These are phyloP conservation scores for Tinea semifulvella DNA, from an alignment of 2,888 invertebrate species.

Conservation along the genomic window DNA sequence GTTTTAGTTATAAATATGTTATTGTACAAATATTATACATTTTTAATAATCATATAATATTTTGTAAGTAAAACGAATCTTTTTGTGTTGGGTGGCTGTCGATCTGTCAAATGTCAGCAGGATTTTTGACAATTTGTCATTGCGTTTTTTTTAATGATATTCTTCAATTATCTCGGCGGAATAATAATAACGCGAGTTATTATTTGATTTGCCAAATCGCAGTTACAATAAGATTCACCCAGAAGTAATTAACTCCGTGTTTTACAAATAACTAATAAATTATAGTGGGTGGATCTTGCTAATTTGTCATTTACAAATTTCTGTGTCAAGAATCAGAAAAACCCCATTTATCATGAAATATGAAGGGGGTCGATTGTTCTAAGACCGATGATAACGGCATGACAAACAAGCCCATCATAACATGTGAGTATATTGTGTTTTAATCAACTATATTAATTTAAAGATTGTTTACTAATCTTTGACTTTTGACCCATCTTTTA, in stretches of 20 bases:
- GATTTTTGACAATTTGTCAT: slow-evolving; percentile 7
- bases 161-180: background rate
- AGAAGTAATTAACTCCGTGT: background rate
- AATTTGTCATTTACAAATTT: slow-evolving; percentile 30
- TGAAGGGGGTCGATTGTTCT: slow-evolving; percentile 68
- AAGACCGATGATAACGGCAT: slow-evolving; percentile 62
- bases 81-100: slow-evolving; percentile 7
- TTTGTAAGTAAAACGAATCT: slow-evolving; percentile 4
- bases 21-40: background rate
- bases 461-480: background rate
- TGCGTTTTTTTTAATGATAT: background rate
- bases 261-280: slow-evolving; percentile 19
- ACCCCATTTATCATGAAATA: slow-evolving; percentile 61
- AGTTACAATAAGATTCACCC: background rate
- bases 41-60: background rate
- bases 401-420: slow-evolving; percentile 77
- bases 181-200: background rate
- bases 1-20: background rate
- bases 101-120: slow-evolving; percentile 1
- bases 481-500: slow-evolving; percentile 4
- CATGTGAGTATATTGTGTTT: slow-evolving; percentile 69
- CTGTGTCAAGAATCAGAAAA: slow-evolving; percentile 46
- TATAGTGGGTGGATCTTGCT: slow-evolving; percentile 54
- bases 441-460: background rate
- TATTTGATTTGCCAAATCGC: background rate